Percentiles rank a stretch among this genome's conserved stretches.
phyloP scores from a whole-genome alignment of 2,113 vertebrate species.

The Ceyx margarethae region DNA sequence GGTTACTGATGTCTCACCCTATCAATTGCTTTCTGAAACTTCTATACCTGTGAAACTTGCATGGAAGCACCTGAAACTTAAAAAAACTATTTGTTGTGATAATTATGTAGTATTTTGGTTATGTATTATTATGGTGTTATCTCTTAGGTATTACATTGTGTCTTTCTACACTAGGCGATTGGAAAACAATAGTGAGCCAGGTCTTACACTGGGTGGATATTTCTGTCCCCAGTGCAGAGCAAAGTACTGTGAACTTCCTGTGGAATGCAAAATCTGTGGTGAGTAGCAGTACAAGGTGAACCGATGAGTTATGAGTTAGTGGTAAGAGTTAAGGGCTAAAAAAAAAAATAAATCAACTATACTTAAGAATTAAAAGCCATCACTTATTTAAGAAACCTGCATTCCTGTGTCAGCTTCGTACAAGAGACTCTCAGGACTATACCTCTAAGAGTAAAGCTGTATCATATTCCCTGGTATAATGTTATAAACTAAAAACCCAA shows the following conservation, averaged over 20 bases:
- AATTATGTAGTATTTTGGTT: neutral
- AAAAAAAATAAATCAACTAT: neutral
- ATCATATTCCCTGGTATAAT: neutral
- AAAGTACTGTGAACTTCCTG: constrained; percentile 94
- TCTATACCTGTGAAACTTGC: neutral
- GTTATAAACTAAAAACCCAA: neutral
- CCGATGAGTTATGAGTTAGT: neutral
- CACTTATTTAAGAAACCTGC: neutral
- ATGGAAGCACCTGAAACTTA: neutral
- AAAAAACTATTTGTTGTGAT: neutral
- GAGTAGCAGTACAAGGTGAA: constrained; percentile 49
- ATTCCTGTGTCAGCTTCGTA: rapidly evolving
- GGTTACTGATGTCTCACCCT: neutral
- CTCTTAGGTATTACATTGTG: neutral
- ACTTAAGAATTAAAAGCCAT: neutral
- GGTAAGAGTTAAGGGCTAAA: neutral
- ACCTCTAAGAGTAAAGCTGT: neutral
- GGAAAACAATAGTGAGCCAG: constrained; percentile 81
- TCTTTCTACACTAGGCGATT: constrained; percentile 78
- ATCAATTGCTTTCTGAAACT: neutral
- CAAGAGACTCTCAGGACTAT: neutral
- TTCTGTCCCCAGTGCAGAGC: constrained; percentile 95
- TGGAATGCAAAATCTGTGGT: constrained; percentile 99
- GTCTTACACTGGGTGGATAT: constrained; percentile 89
- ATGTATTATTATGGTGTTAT: rapidly evolving